Percentiles rank a stretch among this genome's conserved stretches.
Evolutionary conservation across 30 jellyfish, hydroid and myxozoan genomes (phyloP).

Genomic region (Clytia hemisphaerica): DNA sequence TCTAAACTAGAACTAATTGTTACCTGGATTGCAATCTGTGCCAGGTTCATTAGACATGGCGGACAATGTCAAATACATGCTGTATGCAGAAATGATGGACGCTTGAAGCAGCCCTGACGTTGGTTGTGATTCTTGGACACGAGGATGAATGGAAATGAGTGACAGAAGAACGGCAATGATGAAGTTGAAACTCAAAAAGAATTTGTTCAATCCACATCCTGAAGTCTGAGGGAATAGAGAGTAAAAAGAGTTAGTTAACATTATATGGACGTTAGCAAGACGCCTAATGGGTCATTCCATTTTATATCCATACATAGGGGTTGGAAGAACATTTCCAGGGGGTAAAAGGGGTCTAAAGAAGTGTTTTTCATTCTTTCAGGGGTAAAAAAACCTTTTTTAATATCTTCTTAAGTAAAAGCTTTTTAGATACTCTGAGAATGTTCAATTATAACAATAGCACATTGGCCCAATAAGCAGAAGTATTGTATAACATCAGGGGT

Average conservation of each 20-base stretch:
- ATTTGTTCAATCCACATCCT: slow-evolving; percentile 74
- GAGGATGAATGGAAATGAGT: slow-evolving; percentile 68
- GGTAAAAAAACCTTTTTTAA: no score
- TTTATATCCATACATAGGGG: no score
- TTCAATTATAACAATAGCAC: no score
- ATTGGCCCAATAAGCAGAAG: no score
- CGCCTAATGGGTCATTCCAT: no score
- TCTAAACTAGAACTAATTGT: neutral
- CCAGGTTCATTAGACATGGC: slow-evolving; percentile 86
- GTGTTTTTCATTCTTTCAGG: no score
- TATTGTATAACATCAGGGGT: neutral
- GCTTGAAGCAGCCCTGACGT: slow-evolving; percentile 88
- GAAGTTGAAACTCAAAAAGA: slow-evolving; percentile 63
- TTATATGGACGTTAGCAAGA: no score
- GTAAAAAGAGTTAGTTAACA: no score
- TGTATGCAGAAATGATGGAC: slow-evolving; percentile 67
- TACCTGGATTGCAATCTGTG: slow-evolving; percentile 65
- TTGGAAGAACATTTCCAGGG: no score
- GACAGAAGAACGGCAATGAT: slow-evolving; percentile 54
- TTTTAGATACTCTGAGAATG: no score
- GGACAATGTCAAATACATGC: slow-evolving; percentile 71
- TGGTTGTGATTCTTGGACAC: slow-evolving; percentile 85
- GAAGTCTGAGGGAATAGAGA: slow-evolving; percentile 39
- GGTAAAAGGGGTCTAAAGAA: no score
- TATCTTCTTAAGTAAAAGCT: no score